Evolutionary conservation across 2,797 vertebrate genomes (phyloP).

Genomic region (Arrhamphus sclerolepis): DNA sequence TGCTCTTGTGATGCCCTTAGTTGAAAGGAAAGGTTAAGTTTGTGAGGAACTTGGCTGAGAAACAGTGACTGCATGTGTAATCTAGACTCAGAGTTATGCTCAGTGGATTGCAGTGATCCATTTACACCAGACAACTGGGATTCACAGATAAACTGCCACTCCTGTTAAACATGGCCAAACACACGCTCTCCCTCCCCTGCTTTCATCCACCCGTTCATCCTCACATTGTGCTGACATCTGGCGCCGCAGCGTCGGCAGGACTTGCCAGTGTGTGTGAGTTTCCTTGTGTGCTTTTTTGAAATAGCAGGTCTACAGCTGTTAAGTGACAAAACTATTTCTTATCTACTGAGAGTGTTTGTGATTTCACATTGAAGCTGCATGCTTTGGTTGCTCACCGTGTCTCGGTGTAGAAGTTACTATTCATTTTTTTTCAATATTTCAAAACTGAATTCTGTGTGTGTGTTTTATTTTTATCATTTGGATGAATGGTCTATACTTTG

Average conservation of each 20-base stretch:
- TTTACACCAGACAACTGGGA: not conserved
- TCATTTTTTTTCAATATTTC: not conserved
- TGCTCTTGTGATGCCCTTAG: no score
- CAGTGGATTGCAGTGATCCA: not conserved
- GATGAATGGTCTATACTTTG: no score
- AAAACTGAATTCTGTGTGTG: no score
- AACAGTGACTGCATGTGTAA: not conserved
- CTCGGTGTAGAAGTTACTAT: not conserved
- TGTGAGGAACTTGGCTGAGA: constrained; percentile 1
- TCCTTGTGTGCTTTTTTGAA: not conserved
- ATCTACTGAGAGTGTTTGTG: not conserved
- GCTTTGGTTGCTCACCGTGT: not conserved
- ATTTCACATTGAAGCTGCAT: not conserved
- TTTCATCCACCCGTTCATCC: not conserved
- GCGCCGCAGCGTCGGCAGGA: not conserved
- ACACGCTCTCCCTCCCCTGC: not conserved
- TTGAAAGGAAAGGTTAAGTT: not conserved
- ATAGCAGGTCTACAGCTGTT: not conserved
- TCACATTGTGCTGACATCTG: not conserved
- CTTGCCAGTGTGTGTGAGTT: not conserved
- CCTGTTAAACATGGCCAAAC: constrained; percentile 2
- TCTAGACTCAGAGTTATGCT: not conserved
- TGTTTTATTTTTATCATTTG: no score
- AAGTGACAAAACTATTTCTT: not conserved
- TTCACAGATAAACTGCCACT: not conserved